Evolutionary conservation across 2,888 invertebrate species (phyloP).

Genomic region (Aphidius colemani): DNA sequence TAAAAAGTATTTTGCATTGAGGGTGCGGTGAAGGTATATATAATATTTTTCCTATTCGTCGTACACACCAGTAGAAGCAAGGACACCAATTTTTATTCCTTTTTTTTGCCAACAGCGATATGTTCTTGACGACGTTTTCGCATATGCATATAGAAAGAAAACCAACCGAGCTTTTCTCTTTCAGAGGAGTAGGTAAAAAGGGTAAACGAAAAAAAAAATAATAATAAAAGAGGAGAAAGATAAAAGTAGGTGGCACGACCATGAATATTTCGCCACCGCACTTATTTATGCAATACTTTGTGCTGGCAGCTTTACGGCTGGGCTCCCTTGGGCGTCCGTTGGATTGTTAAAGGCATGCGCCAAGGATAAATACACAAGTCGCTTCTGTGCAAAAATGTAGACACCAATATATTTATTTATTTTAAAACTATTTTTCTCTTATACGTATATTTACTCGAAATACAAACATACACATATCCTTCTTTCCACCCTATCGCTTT

Average conservation of each 20-base stretch:
- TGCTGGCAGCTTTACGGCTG: constrained; percentile 58
- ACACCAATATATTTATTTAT: constrained; percentile 22
- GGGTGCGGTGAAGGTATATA: no score
- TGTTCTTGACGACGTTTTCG: constrained; percentile 24
- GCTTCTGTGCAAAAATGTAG: constrained; percentile 15
- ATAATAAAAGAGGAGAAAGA: constrained; percentile 25
- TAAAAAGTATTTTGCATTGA: no score
- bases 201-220: constrained; percentile 9
- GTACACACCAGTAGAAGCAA: no score
- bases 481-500: constrained; percentile 24
- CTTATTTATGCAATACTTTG: constrained; percentile 61
- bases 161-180: no score
- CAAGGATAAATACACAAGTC: constrained; percentile 36
- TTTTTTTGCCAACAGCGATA: no score
- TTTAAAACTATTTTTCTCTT: constrained; percentile 11
- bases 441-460: constrained; percentile 10
- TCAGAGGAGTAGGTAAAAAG: background rate
- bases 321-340: constrained; percentile 41
- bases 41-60: no score
- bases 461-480: constrained; percentile 23
- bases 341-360: constrained; percentile 26
- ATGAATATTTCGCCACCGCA: constrained; percentile 59
- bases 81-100: no score
- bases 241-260: constrained; percentile 43
- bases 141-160: no score